phyloP scores from a whole-genome alignment of 2,797 vertebrate genomes.

The Ptychobarbus kaznakovi region DNA sequence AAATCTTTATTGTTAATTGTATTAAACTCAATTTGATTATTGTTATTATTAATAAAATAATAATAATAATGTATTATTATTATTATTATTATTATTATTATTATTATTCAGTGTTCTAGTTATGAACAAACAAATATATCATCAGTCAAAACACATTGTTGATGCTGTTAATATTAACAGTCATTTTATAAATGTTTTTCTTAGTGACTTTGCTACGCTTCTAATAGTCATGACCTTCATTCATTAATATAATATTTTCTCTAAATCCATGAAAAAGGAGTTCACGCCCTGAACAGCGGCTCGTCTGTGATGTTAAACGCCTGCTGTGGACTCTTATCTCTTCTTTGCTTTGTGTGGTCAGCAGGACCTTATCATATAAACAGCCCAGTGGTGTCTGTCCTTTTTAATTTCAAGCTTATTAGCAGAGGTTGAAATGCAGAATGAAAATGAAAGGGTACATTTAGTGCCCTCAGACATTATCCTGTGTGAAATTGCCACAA shows the following conservation, averaged over 20 bases:
- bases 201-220: not conserved
- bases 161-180: not conserved
- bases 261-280: slow-evolving; percentile 30
- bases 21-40: too few species aligned
- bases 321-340: slow-evolving; percentile 70
- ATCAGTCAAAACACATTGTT: not conserved
- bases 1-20: not conserved
- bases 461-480: slow-evolving; percentile 77
- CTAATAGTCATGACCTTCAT: slow-evolving; percentile 21
- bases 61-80: not conserved
- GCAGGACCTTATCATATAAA: slow-evolving; percentile 64
- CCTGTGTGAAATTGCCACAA: slow-evolving; percentile 75
- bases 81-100: not conserved
- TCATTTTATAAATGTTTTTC: not conserved
- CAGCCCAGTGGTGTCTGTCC: slow-evolving; percentile 67
- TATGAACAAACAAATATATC: not conserved
- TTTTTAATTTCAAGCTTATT: slow-evolving; percentile 85
- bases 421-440: slow-evolving; percentile 70
- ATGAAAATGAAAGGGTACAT: slow-evolving; percentile 79
- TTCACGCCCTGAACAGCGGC: slow-evolving; percentile 13
- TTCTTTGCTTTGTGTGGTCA: slow-evolving; percentile 64
- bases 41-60: not conserved
- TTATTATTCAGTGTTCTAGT: too few species aligned
- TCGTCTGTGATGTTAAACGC: slow-evolving; percentile 61
- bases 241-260: slow-evolving; percentile 35